Base-by-base conservation (phyloP, 2,797 vertebrate species). In the Fratercula arctica region DNA sequence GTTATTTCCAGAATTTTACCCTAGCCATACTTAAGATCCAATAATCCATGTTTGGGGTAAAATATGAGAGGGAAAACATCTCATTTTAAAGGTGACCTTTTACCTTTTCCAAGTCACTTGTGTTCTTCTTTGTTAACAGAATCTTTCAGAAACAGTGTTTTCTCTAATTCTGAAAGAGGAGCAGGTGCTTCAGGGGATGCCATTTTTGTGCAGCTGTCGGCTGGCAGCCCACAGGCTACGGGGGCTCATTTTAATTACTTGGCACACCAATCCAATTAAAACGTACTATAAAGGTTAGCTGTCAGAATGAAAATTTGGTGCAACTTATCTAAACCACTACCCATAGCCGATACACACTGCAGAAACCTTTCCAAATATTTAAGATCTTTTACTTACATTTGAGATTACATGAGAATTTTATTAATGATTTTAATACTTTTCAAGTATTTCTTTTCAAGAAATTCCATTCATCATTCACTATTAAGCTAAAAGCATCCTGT, bases 201-300 rank as follows among this genome's bases (percentile, higher is more conserved):
- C 17, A 43, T 43, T 90, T 91, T 66, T 76, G 43, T 72, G 51
- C 54, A 61, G 80, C 46, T 74, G 76, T 50, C 39, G 4, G 84
- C 76, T 95, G 73, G 28, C 76, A 94, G 63, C 64, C 84, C 88
- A 90, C 85, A 88, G 77, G 69, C 83, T 66, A 39, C 17, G 25
- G 39, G 88, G 41, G 33, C 37, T 94, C 46, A 54, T 91, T 89
- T 93, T 94, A 95, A 95, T 96, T 95, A 91, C 70, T 83, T 92
- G 89, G 56, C 85, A 87, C 63, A 43, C 83, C 68, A 60, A 21
- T 46, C 26, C 60, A 89, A 78, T 94, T 95, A 86, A 86, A 92
- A 33, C 0, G 0, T 28, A 66, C 73, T 45, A 63, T 67, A 82
- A 95, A 96, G 70, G 48, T 85, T 91, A 78, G 45, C 50, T 61